Percentiles rank a stretch among this genome's conserved stretches.
Conservation (phyloP, 1,140 invertebrate species). For the Lerema accius region DNA sequence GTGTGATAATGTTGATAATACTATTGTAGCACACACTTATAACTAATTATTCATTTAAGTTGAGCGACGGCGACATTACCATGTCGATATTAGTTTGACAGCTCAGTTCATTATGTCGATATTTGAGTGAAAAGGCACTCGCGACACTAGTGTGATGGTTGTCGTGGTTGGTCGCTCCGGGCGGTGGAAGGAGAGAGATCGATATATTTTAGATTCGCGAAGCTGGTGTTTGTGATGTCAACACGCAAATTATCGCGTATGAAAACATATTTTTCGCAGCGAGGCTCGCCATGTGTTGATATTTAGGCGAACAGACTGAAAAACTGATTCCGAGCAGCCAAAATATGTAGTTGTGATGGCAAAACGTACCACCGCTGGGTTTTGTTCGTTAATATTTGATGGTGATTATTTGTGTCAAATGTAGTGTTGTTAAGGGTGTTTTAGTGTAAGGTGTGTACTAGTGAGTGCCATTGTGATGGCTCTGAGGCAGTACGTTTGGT, state of each 20-base stretch:
- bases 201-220: conserved; percentile 50
- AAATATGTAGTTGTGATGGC: conserved; percentile 20
- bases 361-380: conserved; percentile 21
- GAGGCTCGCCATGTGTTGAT: conserved; percentile 34
- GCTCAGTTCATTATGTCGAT: not conserved
- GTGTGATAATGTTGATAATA: too few species aligned
- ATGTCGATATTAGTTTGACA: not conserved
- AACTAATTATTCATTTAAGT: too few species aligned
- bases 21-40: too few species aligned
- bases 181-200: conserved; percentile 57
- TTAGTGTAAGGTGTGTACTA: conserved; percentile 52
- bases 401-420: conserved; percentile 81
- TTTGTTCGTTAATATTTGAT: conserved; percentile 44
- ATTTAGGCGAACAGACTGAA: conserved; percentile 30
- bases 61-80: too few species aligned
- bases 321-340: conserved; percentile 6
- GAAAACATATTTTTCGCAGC: conserved; percentile 44
- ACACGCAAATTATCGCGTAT: conserved; percentile 57
- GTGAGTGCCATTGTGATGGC: conserved; percentile 51
- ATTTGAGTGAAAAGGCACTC: too few species aligned
- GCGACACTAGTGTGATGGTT: conserved; percentile 52
- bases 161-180: conserved; percentile 36
- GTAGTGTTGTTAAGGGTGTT: conserved; percentile 56
- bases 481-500: conserved; percentile 55
- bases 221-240: conserved; percentile 67